A percentile compares a stretch with the other conserved stretches of the same genome.
These are phyloP conservation scores for Percopsis omiscomaycus DNA, from an alignment of 2,797 vertebrate genomes.

Conservation along the genomic window DNA sequence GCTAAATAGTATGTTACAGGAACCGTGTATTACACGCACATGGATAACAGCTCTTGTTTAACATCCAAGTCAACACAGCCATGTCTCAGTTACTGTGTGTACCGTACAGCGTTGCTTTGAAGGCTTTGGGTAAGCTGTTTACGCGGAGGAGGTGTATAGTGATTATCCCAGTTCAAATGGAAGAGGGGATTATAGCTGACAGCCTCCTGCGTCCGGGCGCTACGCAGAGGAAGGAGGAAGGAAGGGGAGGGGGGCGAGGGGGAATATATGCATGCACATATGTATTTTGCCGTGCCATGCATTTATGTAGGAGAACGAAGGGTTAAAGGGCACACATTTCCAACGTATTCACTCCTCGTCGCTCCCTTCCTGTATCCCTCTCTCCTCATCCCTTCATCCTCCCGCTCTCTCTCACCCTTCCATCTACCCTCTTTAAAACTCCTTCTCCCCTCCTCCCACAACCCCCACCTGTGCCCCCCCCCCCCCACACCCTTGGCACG, in stretches of 20 bases:
- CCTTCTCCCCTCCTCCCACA: neutral
- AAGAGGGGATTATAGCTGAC: neutral
- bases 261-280: neutral
- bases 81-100: no score
- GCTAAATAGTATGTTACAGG: neutral
- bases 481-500: conserved; percentile 29
- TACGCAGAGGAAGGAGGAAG: neutral
- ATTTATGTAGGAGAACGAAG: conserved; percentile 7
- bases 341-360: conserved; percentile 17
- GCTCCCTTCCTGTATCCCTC: conserved; percentile 6
- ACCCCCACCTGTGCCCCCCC: conserved; percentile 1
- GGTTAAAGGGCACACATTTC: conserved; percentile 13
- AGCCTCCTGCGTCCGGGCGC: neutral
- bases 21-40: neutral
- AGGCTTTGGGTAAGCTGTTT: neutral
- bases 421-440: conserved; percentile 16
- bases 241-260: neutral
- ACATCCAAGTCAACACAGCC: neutral
- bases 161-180: conserved; percentile 3
- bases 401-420: conserved; percentile 23
- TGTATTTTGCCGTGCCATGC: conserved; percentile 6
- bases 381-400: conserved; percentile 25
- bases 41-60: neutral
- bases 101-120: neutral
- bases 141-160: neutral